Conservation (phyloP, 2,888 invertebrate genomes). For the Drosophila kanekoi region DNA sequence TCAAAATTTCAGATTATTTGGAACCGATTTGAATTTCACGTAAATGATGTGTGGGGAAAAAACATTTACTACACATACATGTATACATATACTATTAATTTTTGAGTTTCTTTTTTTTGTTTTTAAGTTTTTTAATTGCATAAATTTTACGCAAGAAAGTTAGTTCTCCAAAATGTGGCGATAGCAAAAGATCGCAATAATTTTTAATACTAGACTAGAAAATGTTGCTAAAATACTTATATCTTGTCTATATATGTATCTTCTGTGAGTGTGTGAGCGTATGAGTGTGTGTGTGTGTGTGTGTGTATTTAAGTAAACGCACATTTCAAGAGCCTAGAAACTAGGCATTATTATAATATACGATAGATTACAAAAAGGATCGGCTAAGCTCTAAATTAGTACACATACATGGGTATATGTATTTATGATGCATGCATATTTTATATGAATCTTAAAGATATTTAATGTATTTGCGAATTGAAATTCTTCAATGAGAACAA, state of each 20-base stretch:
- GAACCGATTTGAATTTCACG: slow-evolving; percentile 19
- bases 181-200: slow-evolving; percentile 58
- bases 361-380: slow-evolving; percentile 65
- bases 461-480: too few species aligned
- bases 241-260: slow-evolving; percentile 33
- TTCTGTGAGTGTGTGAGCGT: slow-evolving; percentile 30
- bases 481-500: slow-evolving; percentile 46
- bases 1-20: not conserved
- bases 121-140: slow-evolving; percentile 25
- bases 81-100: slow-evolving; percentile 29
- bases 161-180: slow-evolving; percentile 48
- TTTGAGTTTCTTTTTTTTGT: not conserved
- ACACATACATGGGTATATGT: slow-evolving; percentile 36
- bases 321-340: slow-evolving; percentile 42
- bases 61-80: slow-evolving; percentile 61
- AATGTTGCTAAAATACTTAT: slow-evolving; percentile 71
- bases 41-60: slow-evolving; percentile 38
- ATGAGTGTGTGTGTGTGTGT: slow-evolving; percentile 28
- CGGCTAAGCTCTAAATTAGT: slow-evolving; percentile 67
- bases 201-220: slow-evolving; percentile 71
- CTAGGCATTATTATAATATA: slow-evolving; percentile 39
- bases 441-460: slow-evolving; percentile 17
- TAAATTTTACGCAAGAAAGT: slow-evolving; percentile 52
- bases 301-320: too few species aligned
- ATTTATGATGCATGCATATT: slow-evolving; percentile 27